A percentile compares a stretch with the other conserved stretches of the same genome.
These are phyloP conservation scores for Blomia tropicalis DNA, from an alignment of 2,888 invertebrate species.

Conservation along the genomic window DNA sequence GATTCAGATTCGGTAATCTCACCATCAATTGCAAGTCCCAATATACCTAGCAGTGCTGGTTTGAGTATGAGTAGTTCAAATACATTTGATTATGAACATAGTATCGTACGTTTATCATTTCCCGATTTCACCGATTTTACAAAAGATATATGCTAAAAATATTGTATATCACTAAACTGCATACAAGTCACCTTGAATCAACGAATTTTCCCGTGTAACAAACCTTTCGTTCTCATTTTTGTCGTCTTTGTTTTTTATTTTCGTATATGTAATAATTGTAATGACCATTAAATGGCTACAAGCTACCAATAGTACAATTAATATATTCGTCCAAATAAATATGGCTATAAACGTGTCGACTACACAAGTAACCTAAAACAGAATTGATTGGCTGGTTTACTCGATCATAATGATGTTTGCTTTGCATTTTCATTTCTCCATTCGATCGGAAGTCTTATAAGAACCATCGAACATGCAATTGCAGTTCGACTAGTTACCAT, in stretches of 20 bases:
- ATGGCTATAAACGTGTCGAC: background rate
- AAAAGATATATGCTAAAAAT: background rate
- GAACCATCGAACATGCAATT: background rate
- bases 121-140: conserved; percentile 7
- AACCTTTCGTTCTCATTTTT: background rate
- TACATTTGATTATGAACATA: conserved; percentile 10
- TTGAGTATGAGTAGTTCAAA: background rate
- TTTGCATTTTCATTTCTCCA: background rate
- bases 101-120: background rate
- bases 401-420: no score
- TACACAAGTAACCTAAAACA: background rate
- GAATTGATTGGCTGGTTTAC: background rate
- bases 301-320: background rate
- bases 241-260: background rate
- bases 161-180: background rate
- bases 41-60: conserved; percentile 7
- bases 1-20: background rate
- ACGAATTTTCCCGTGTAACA: background rate
- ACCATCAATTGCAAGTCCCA: conserved; percentile 1
- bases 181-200: background rate
- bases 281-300: background rate
- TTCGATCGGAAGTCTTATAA: background rate
- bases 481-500: conserved; percentile 13
- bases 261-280: background rate
- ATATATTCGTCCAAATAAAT: no score